Conservation (phyloP, 2,797 vertebrate species). For the Anguilla megastoma region DNA sequence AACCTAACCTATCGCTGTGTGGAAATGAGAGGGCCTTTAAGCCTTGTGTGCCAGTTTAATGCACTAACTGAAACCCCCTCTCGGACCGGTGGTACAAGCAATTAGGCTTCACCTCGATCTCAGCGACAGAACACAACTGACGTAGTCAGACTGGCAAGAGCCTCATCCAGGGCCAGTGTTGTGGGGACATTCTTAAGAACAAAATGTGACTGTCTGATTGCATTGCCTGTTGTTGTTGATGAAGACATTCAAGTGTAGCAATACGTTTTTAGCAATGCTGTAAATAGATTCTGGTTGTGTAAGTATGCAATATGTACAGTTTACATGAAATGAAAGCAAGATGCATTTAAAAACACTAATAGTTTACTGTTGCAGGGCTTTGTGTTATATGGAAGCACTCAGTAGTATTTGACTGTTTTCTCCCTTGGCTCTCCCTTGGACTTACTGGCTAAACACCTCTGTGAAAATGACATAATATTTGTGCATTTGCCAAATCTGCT, state of each 20-base stretch:
- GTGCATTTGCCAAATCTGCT: constrained; percentile 2
- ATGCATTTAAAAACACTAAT: not conserved
- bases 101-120: not conserved
- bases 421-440: not conserved
- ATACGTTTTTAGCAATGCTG: not conserved
- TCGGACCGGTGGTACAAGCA: not conserved
- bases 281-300: not conserved
- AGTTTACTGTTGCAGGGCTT: not conserved
- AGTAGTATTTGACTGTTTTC: not conserved
- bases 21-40: not conserved
- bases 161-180: not conserved
- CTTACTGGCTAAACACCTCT: not conserved
- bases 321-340: not conserved
- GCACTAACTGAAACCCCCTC: not conserved
- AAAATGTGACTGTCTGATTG: not conserved
- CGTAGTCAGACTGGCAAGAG: not conserved
- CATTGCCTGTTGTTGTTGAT: not conserved
- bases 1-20: not conserved
- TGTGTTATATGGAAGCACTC: not conserved
- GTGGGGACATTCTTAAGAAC: not conserved
- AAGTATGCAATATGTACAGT: not conserved
- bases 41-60: not conserved
- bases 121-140: not conserved
- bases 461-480: constrained; percentile 11
- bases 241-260: not conserved